Evolutionary conservation across 2,797 vertebrate species (phyloP).

Genomic region (Pogoniulus pusillus): DNA sequence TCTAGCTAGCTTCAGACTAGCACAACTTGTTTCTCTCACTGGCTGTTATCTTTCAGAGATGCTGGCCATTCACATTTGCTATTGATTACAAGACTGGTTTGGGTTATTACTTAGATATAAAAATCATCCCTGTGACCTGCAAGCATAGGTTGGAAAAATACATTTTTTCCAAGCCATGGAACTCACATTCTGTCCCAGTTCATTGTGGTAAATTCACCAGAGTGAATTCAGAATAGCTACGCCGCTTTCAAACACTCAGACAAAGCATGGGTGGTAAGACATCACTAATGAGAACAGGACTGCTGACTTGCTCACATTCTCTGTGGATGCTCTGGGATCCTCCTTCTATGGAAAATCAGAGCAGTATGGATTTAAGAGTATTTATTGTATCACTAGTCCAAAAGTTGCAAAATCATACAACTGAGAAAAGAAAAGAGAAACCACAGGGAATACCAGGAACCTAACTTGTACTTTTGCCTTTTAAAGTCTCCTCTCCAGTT

Average conservation of each 20-base stretch:
- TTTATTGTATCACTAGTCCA: neutral
- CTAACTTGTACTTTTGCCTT: constrained; percentile 5
- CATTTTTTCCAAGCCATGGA: neutral
- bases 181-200: neutral
- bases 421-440: neutral
- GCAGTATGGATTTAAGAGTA: neutral
- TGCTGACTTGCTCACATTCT: neutral
- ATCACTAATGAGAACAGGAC: neutral
- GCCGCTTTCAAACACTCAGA: neutral
- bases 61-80: neutral
- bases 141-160: constrained; percentile 5
- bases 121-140: neutral
- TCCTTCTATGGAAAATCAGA: neutral
- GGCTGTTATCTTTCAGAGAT: neutral
- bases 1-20: no score
- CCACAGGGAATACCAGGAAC: neutral
- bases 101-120: neutral
- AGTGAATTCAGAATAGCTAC: neutral
- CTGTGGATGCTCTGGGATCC: neutral
- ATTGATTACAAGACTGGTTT: neutral
- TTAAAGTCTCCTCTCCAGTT: constrained; percentile 38
- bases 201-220: neutral
- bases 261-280: neutral
- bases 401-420: neutral
- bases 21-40: neutral